Conservation (phyloP, 2,113 vertebrate species). For the Rhagologus leucostigma region DNA sequence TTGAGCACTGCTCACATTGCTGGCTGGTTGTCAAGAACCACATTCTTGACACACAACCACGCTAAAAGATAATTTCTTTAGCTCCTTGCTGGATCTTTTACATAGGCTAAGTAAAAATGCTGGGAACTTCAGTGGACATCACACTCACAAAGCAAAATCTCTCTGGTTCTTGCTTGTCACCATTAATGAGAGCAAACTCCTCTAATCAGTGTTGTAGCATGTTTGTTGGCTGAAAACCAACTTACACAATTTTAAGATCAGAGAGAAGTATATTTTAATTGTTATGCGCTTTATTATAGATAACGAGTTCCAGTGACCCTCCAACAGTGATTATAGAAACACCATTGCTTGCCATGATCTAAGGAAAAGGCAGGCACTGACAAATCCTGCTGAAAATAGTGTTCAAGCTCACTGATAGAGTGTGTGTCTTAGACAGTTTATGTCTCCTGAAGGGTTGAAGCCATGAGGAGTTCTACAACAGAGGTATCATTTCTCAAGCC, state of each 20-base stretch:
- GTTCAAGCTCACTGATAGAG: fast-evolving
- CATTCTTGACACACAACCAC: background rate
- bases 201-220: background rate
- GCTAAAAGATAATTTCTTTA: background rate
- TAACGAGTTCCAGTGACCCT: background rate
- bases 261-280: background rate
- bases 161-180: background rate
- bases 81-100: background rate
- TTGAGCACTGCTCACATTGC: background rate
- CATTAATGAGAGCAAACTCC: background rate
- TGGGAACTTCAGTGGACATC: background rate
- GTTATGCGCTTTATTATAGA: background rate
- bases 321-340: background rate
- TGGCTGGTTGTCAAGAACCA: background rate
- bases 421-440: background rate
- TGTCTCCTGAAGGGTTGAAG: background rate
- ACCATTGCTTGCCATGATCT: background rate
- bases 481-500: background rate
- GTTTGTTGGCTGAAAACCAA: background rate
- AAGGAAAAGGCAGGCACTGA: background rate
- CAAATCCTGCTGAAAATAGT: background rate
- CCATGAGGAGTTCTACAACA: background rate
- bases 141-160: background rate
- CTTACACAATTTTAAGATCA: background rate
- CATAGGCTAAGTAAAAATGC: background rate